phyloP scores from a whole-genome alignment of 2,888 invertebrate genomes.

The Panorpa germanica region DNA sequence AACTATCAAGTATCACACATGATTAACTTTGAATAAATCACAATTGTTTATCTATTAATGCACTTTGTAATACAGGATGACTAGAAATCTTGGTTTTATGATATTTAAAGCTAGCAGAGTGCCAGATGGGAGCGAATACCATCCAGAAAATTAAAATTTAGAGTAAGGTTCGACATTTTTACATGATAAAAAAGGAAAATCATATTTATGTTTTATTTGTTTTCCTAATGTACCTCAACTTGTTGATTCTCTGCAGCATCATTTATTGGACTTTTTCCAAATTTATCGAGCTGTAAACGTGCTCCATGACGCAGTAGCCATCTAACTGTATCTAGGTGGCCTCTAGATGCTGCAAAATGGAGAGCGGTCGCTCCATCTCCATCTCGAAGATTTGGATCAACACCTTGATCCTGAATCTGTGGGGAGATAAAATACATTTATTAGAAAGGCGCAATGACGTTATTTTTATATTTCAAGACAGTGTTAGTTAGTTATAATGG shows the following conservation, averaged over 20 bases:
- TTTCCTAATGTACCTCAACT: slow-evolving; percentile 73
- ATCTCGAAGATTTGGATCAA: slow-evolving; percentile 69
- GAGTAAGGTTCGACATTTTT: neutral
- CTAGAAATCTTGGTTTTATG: too few relatives aligned
- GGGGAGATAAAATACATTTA: slow-evolving; percentile 14
- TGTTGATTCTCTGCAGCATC: slow-evolving; percentile 85
- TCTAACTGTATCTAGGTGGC: slow-evolving; percentile 59
- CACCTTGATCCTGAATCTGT: slow-evolving; percentile 63
- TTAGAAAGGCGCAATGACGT: neutral
- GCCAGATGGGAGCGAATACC: too few relatives aligned
- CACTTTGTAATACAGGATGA: too few relatives aligned
- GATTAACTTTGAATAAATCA: too few relatives aligned
- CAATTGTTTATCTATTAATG: too few relatives aligned
- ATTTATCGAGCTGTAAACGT: slow-evolving; percentile 60
- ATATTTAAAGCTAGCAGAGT: too few relatives aligned
- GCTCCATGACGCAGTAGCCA: slow-evolving; percentile 76
- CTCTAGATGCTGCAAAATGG: slow-evolving; percentile 75
- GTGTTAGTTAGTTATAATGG: too few relatives aligned
- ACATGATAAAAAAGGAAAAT: neutral
- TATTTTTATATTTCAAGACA: neutral
- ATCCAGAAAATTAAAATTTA: slow-evolving; percentile 5
- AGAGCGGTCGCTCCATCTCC: slow-evolving; percentile 79
- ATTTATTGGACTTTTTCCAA: slow-evolving; percentile 78
- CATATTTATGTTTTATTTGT: slow-evolving; percentile 12
- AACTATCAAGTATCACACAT: too few relatives aligned